A percentile compares a stretch with the other conserved stretches of the same genome.
phyloP scores from a whole-genome alignment of 2,113 vertebrate species.

The Cavia aperea region DNA sequence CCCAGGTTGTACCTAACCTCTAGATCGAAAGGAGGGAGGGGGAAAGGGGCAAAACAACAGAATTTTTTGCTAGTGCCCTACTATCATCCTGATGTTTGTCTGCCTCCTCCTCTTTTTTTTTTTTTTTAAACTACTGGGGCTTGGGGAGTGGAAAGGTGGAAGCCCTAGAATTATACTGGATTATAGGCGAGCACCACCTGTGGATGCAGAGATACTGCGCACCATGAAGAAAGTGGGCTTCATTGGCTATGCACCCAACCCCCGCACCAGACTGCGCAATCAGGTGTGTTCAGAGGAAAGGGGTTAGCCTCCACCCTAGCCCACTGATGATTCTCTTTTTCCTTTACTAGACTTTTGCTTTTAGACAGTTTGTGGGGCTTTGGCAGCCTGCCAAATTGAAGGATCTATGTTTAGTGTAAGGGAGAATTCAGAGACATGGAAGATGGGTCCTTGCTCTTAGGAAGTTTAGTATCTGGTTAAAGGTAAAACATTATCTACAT shows the following conservation, averaged over 20 bases:
- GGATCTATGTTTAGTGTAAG: not conserved
- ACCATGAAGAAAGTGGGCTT: slow-evolving; percentile 99
- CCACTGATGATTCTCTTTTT: not conserved
- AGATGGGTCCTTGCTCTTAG: not conserved
- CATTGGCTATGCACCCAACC: slow-evolving; percentile 96
- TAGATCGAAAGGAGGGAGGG: not conserved
- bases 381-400: not conserved
- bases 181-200: slow-evolving; percentile 88
- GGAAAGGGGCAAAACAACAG: not conserved
- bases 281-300: slow-evolving; percentile 78
- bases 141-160: slow-evolving; percentile 11
- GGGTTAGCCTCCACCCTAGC: not conserved
- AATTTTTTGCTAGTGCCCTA: not conserved
- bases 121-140: not conserved
- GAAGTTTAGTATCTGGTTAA: slow-evolving; percentile 31
- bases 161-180: not conserved
- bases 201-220: slow-evolving; percentile 93
- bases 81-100: not conserved
- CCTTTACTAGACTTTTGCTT: slow-evolving; percentile 14
- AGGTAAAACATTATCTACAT: not conserved
- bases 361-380: not conserved
- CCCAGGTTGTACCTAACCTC: slow-evolving; percentile 81
- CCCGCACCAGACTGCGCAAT: slow-evolving; percentile 91
- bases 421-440: not conserved
- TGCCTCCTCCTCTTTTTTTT: not conserved